phyloP scores from a whole-genome alignment of 2,888 invertebrate genomes.

The Formica aserva region DNA sequence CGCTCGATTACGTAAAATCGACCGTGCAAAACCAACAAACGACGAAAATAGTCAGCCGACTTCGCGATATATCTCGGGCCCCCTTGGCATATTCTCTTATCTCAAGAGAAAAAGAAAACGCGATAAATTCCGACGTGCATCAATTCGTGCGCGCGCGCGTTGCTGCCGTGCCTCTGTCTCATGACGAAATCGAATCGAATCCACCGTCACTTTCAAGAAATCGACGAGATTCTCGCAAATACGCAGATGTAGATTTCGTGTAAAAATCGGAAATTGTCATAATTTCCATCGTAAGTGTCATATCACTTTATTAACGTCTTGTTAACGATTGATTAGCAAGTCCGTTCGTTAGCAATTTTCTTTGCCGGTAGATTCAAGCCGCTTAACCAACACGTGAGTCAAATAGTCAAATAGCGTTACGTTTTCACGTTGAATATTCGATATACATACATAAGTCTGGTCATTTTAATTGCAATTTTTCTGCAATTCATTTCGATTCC shows the following conservation, averaged over 20 bases:
- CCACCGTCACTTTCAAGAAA: not conserved
- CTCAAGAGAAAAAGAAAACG: not conserved
- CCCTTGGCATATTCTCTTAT: not conserved
- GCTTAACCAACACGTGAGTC: not conserved
- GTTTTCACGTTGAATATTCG: not conserved
- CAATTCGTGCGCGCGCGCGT: not conserved
- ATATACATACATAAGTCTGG: not conserved
- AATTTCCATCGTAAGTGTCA: not conserved
- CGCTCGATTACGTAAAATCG: slow-evolving; percentile 80
- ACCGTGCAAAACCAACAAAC: slow-evolving; percentile 66
- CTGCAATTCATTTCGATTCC: not conserved
- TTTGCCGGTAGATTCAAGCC: not conserved
- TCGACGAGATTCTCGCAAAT: not conserved
- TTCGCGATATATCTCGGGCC: slow-evolving; percentile 24
- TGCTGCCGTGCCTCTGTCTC: too few relatives aligned
- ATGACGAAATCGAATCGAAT: not conserved
- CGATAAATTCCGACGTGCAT: not conserved
- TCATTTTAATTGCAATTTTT: not conserved
- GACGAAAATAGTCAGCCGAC: slow-evolving; percentile 79
- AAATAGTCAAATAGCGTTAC: not conserved
- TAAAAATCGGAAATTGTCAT: not conserved
- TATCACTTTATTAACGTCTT: not conserved
- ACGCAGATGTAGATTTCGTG: not conserved
- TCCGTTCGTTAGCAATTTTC: not conserved
- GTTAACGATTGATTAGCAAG: not conserved